phyloP scores from a whole-genome alignment of 2,113 vertebrate species.

The Zapus hudsonius region DNA sequence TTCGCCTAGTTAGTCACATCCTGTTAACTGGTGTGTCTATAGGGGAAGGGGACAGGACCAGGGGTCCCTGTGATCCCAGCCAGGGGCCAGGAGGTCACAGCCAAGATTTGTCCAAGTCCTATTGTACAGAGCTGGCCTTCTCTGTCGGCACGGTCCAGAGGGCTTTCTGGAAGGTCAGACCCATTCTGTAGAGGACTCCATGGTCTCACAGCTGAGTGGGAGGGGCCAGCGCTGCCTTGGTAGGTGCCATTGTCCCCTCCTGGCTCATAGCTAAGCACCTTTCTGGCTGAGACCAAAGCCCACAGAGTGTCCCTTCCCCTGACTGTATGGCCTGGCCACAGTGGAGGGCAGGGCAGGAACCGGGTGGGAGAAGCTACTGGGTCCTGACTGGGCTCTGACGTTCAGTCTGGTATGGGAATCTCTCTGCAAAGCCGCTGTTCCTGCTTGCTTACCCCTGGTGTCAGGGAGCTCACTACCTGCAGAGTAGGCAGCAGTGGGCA shows the following conservation, averaged over 20 bases:
- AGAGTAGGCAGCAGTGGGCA: too few species aligned
- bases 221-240: background rate
- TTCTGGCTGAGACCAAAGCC: background rate
- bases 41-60: background rate
- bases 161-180: background rate
- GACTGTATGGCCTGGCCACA: background rate
- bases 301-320: too few species aligned
- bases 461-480: fast-evolving
- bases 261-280: background rate
- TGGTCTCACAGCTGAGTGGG: background rate
- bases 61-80: background rate
- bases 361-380: background rate
- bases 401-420: background rate
- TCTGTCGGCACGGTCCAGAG: background rate
- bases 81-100: background rate
- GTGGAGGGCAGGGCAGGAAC: background rate
- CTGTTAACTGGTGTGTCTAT: background rate
- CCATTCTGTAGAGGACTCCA: background rate
- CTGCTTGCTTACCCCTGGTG: background rate
- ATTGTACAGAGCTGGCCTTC: background rate
- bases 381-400: fast-evolving
- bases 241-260: background rate
- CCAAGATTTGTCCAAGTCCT: background rate
- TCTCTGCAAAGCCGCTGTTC: background rate
- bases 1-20: fast-evolving